A percentile compares a stretch with the other conserved stretches of the same genome.
These are phyloP conservation scores for Drosophila azteca DNA, from an alignment of 1,140 invertebrate genomes.

Conservation along the genomic window DNA sequence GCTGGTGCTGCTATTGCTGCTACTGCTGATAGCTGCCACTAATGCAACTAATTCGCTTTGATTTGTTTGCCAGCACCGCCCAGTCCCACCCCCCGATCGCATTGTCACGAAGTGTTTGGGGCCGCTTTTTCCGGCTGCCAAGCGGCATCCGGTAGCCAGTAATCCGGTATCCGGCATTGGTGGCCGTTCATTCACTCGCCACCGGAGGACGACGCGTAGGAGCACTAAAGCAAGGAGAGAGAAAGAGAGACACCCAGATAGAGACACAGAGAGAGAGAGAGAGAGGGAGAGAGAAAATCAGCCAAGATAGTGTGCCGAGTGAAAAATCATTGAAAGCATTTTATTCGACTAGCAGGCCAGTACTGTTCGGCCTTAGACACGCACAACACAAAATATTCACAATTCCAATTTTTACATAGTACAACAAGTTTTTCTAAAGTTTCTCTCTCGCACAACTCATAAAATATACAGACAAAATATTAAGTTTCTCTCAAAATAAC, in stretches of 20 bases:
- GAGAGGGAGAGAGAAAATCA: not conserved
- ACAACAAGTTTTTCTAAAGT: too few species aligned
- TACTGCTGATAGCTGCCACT: conserved; percentile 61
- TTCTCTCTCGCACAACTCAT: too few species aligned
- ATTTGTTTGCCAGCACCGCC: conserved; percentile 52
- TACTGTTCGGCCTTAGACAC: conserved; percentile 20
- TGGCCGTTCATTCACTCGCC: conserved; percentile 34
- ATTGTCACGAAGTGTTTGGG: conserved; percentile 60
- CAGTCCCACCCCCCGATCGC: conserved; percentile 23
- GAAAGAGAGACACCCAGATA: not conserved
- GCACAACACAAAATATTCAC: conserved; percentile 16
- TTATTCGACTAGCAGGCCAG: conserved; percentile 23
- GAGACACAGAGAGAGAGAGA: not conserved
- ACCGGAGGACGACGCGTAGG: not conserved
- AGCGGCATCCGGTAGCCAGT: conserved; percentile 36
- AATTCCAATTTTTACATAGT: too few species aligned
- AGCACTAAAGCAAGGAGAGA: not conserved
- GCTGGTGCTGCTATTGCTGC: conserved; percentile 1
- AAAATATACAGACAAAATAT: not conserved
- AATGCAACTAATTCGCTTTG: conserved; percentile 67
- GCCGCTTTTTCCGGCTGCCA: conserved; percentile 28
- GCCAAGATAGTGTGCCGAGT: conserved; percentile 8
- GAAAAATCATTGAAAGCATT: not conserved
- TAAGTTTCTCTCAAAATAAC: conserved; percentile 2
- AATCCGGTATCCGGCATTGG: conserved; percentile 35